Conservation (phyloP, 2,797 vertebrate species). For the Pangasius sanitwongsei region DNA sequence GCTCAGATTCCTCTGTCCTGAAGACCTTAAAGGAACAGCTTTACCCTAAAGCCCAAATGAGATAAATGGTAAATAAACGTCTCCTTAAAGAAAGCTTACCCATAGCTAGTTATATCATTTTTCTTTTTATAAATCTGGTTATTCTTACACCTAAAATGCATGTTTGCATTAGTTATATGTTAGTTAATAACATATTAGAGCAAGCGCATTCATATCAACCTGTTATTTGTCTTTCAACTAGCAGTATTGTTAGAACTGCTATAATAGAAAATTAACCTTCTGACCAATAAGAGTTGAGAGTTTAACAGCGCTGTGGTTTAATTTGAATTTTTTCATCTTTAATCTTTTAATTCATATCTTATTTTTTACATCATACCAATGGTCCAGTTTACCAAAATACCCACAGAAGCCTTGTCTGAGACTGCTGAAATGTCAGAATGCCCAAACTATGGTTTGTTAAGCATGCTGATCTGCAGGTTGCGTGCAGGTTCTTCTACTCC, state of each 20-base stretch:
- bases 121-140: not conserved
- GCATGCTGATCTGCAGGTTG: not conserved
- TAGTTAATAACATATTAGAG: not conserved
- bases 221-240: not conserved
- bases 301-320: not conserved
- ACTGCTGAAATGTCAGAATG: not conserved
- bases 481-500: constrained; percentile 32
- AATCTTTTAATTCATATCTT: not conserved
- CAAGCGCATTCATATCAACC: not conserved
- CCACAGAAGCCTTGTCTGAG: not conserved
- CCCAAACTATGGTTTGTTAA: not conserved
- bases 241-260: not conserved
- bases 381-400: not conserved
- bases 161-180: too few species aligned
- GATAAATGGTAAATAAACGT: not conserved
- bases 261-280: not conserved
- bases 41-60: not conserved
- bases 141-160: not conserved
- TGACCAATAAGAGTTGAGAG: not conserved
- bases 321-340: not conserved
- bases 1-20: not conserved
- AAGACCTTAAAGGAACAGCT: not conserved
- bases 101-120: not conserved
- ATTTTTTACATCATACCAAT: not conserved
- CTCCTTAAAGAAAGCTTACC: not conserved